Conservation (phyloP, 2,888 invertebrate genomes). For the Drosophila emarginata region DNA sequence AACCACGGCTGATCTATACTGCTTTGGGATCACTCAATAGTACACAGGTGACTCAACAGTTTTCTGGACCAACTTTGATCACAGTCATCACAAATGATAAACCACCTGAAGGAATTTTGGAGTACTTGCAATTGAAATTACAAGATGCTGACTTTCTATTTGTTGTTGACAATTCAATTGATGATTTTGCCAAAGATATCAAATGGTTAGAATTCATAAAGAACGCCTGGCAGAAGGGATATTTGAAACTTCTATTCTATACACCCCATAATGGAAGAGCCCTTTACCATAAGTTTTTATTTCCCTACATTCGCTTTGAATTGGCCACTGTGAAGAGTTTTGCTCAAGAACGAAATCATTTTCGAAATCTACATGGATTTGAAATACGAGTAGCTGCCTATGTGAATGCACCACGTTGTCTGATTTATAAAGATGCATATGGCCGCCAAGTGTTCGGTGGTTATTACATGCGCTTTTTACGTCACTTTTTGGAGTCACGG, state of each 20-base stretch:
- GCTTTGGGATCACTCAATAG: slow-evolving; percentile 18
- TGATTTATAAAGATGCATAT: slow-evolving; percentile 41
- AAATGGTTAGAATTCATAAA: slow-evolving; percentile 42
- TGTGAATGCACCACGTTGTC: slow-evolving; percentile 46
- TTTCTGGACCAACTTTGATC: slow-evolving; percentile 37
- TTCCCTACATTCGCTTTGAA: slow-evolving; percentile 29
- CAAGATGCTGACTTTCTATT: slow-evolving; percentile 50
- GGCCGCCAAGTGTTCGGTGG: slow-evolving; percentile 48
- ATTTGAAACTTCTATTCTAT: slow-evolving; percentile 40
- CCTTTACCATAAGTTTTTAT: slow-evolving; percentile 44
- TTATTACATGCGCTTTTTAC: slow-evolving; percentile 55
- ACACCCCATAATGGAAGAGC: background rate
- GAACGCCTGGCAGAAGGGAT: slow-evolving; percentile 42
- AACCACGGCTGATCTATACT: slow-evolving; percentile 29
- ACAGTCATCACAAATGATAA: slow-evolving; percentile 26
- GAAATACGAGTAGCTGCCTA: slow-evolving; percentile 55
- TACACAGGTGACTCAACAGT: slow-evolving; percentile 15
- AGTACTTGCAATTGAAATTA: slow-evolving; percentile 26
- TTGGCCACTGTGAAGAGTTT: slow-evolving; percentile 37
- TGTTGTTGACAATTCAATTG: slow-evolving; percentile 10
- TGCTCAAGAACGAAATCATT: background rate
- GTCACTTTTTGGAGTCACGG: slow-evolving; percentile 27
- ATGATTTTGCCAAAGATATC: background rate
- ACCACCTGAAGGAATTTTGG: slow-evolving; percentile 33
- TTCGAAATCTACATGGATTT: slow-evolving; percentile 38